Base-by-base conservation (phyloP, 2,797 vertebrate genomes). In the Enteromius thamalakanensis region DNA sequence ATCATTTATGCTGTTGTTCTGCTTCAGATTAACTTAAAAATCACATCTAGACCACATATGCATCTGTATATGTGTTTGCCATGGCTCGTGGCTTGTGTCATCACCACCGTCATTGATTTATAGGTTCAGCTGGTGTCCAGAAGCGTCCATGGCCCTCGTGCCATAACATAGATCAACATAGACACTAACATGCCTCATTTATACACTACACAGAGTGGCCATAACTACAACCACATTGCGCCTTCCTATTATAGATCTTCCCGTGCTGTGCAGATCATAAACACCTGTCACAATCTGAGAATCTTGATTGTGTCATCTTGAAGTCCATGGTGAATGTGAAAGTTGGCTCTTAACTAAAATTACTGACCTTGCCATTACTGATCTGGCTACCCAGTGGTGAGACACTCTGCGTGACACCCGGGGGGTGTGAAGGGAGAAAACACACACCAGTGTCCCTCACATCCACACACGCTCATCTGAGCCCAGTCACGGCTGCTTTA, bases 401-500 rank as follows among this genome's bases (percentile, higher is more conserved):
- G n/a, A 65, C 23, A 68, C 32, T 67, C 15, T 23, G 12, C 7
- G n/a, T 67, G 72, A 67, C 72, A 68, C 49, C 81, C 10, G 1
- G 49, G 76, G 64, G 81, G 74, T 45, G 23, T 49, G 65, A 47
- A 69, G 47, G 47, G n/a, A 65, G 19, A 69, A 49, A 82, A 68
- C 74, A 55, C 72, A n/a, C 23, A 40, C 34, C 32, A 75, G 45
- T 78, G 82, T 70, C 80, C 45, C 45, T 70, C 26, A 21, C 55
- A 71, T 64, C 65, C 80, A 74, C 34, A 29, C 55, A 79, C 82
- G 55, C 79, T 76, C 72, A 91, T 91, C 85, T 85, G 71, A 87
- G 87, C 90, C 89, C 90, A 91, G 87, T 92, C 90, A 86, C 82
- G 88, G 81, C 86, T 87, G 89, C 89, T 90, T 92, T 88, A 82